Conservation (phyloP, 1,140 invertebrate genomes). For the Drosophila cardini region DNA sequence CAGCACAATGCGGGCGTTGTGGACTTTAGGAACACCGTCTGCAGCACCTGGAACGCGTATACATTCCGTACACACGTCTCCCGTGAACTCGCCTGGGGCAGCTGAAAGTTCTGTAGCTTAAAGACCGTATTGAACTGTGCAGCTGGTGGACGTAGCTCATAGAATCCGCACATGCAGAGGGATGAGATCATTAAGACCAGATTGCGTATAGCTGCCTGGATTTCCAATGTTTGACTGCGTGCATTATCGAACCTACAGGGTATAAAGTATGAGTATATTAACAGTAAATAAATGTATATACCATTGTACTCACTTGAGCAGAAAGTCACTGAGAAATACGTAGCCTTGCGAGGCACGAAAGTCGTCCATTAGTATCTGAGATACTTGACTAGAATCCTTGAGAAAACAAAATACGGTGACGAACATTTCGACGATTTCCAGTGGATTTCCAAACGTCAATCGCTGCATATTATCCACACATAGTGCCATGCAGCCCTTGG, state of each 20-base stretch:
- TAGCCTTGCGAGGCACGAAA: slow-evolving; percentile 98
- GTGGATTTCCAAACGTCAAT: slow-evolving; percentile 94
- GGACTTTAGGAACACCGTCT: slow-evolving; percentile 96
- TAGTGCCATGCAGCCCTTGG: slow-evolving; percentile 96
- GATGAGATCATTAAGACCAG: slow-evolving; percentile 96
- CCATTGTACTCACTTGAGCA: slow-evolving; percentile 90
- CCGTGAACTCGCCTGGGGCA: slow-evolving; percentile 95
- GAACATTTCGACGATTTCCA: slow-evolving; percentile 99
- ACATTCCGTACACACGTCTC: slow-evolving; percentile 96
- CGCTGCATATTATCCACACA: slow-evolving; percentile 99
- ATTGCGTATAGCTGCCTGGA: slow-evolving; percentile 95
- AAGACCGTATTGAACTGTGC: slow-evolving; percentile 95
- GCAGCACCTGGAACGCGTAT: slow-evolving; percentile 97
- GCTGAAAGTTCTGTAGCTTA: slow-evolving; percentile 95
- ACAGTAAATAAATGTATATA: neutral
- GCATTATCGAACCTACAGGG: slow-evolving; percentile 90
- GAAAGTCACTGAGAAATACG: slow-evolving; percentile 96
- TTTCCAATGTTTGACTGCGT: slow-evolving; percentile 89
- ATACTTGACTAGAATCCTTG: slow-evolving; percentile 99
- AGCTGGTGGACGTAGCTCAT: slow-evolving; percentile 93
- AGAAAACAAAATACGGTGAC: slow-evolving; percentile 99
- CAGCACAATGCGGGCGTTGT: slow-evolving; percentile 93
- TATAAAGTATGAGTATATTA: neutral
- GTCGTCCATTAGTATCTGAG: slow-evolving; percentile 97
- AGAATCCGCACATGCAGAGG: slow-evolving; percentile 96